Conservation (phyloP, 2,797 vertebrate species). For the Phyllotis vaccarum region DNA sequence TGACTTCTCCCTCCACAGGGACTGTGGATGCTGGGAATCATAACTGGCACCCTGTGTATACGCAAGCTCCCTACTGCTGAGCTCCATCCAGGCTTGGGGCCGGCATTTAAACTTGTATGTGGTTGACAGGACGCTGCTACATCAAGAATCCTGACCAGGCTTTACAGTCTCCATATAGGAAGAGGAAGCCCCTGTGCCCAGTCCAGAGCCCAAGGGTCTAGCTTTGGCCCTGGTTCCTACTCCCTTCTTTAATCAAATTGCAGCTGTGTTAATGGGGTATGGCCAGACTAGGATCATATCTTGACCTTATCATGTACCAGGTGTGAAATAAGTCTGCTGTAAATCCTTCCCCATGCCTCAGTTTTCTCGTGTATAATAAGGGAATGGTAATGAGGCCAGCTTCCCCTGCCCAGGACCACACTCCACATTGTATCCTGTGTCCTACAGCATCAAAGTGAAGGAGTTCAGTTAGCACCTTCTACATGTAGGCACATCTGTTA, state of each 20-base stretch:
- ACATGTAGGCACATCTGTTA: background rate
- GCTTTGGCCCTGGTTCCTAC: background rate
- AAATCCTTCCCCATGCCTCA: background rate
- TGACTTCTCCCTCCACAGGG: background rate
- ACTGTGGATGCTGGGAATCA: too few species aligned
- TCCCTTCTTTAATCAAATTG: background rate
- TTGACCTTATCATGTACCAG: too few species aligned
- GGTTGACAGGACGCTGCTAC: background rate
- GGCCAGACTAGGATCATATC: background rate
- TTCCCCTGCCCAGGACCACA: background rate
- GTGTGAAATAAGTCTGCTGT: background rate
- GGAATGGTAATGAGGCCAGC: background rate
- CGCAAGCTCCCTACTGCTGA: too few species aligned
- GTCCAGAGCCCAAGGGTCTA: accelerated
- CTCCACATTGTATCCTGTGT: too few species aligned
- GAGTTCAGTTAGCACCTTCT: background rate
- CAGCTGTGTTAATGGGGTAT: background rate
- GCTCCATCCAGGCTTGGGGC: background rate
- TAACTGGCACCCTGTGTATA: background rate
- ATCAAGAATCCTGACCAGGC: too few species aligned
- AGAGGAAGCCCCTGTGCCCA: background rate
- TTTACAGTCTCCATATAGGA: background rate
- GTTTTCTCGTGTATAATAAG: background rate
- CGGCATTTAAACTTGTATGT: background rate
- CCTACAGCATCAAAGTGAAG: background rate